phyloP scores from a whole-genome alignment of 2,888 invertebrate genomes.

The Lithophane socia region DNA sequence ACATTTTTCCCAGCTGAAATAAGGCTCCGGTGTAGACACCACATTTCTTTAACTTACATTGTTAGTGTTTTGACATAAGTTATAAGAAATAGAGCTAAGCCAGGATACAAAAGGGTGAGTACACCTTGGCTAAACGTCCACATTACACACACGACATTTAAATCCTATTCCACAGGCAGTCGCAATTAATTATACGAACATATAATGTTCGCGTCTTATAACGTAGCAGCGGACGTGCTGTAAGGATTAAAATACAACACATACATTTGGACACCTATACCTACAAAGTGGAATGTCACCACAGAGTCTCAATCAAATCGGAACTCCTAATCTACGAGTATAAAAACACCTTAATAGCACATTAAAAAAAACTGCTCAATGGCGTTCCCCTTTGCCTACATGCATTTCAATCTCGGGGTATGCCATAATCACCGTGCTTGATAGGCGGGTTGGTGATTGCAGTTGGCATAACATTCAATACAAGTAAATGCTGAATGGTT shows the following conservation, averaged over 20 bases:
- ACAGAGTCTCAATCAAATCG: constrained; percentile 28
- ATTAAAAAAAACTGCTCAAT: not conserved
- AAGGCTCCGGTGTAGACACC: constrained; percentile 11
- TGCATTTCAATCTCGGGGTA: not conserved
- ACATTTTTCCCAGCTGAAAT: not conserved
- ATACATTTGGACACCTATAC: constrained; percentile 21
- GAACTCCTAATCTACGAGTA: constrained; percentile 17
- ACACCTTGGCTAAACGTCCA: not conserved
- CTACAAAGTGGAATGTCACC: constrained; percentile 54
- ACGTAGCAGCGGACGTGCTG: constrained; percentile 31
- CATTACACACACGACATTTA: not conserved
- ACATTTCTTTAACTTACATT: not conserved
- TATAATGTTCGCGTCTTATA: not conserved
- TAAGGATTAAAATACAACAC: constrained; percentile 16
- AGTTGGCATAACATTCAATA: constrained; percentile 22
- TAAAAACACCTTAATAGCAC: constrained; percentile 1
- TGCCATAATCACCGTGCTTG: constrained; percentile 27
- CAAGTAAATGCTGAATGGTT: constrained; percentile 4
- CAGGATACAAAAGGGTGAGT: not conserved
- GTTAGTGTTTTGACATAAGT: not conserved
- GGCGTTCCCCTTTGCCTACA: not conserved
- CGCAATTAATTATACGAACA: not conserved
- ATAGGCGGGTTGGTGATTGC: constrained; percentile 38
- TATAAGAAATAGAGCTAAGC: not conserved
- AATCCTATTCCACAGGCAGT: not conserved